A percentile compares a stretch with the other conserved stretches of the same genome.
Evolutionary conservation across 1,140 invertebrate species (phyloP).

Genomic region (Campoletis sonorensis): DNA sequence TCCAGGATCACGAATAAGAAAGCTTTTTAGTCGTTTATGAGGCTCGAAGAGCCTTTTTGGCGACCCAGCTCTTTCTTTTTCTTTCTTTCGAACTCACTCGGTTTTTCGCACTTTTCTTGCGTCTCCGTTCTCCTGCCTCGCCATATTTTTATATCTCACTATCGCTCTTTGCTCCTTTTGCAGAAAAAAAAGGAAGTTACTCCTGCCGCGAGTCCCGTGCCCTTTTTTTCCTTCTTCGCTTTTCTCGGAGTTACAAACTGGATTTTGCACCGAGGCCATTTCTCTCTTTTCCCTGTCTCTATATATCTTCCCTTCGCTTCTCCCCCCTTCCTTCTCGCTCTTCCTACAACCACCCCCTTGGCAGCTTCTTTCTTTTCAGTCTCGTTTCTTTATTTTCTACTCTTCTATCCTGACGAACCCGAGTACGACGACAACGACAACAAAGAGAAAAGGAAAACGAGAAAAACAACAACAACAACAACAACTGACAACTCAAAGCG

Average conservation of each 20-base stretch:
- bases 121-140: too few species aligned
- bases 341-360: neutral
- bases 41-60: neutral
- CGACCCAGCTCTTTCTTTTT: neutral
- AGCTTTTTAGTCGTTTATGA: neutral
- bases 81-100: neutral
- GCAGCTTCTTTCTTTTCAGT: slow-evolving; percentile 29
- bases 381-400: neutral
- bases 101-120: neutral
- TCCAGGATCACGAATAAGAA: neutral
- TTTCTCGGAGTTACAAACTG: slow-evolving; percentile 41
- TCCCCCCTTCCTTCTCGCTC: neutral
- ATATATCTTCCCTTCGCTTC: neutral
- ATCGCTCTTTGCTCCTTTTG: neutral
- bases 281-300: slow-evolving; percentile 9
- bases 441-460: neutral
- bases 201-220: neutral
- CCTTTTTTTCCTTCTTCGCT: slow-evolving; percentile 10
- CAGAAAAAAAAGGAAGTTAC: neutral
- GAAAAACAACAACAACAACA: neutral
- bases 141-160: neutral
- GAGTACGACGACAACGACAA: neutral
- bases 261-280: slow-evolving; percentile 36
- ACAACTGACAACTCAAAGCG: neutral
- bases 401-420: slow-evolving; percentile 1